Percentiles rank a stretch among this genome's conserved stretches.
Evolutionary conservation across 1,140 invertebrate species (phyloP).

Genomic region (Cylas formicarius): DNA sequence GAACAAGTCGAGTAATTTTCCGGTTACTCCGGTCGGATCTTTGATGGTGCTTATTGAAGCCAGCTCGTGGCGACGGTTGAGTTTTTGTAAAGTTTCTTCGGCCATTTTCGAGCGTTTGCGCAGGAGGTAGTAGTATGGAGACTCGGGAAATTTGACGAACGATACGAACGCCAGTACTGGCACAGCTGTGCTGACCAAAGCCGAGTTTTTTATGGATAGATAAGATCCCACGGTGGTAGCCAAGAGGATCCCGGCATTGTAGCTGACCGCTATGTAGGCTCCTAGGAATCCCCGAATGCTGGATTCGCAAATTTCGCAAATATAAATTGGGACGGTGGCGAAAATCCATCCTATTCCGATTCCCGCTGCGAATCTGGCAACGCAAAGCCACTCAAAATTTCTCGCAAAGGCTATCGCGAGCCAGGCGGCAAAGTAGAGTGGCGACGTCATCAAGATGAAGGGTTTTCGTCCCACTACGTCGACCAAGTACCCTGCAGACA

Average conservation of each 20-base stretch:
- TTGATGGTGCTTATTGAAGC: slow-evolving; percentile 53
- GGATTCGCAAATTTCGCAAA: slow-evolving; percentile 61
- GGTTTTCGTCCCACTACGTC: slow-evolving; percentile 59
- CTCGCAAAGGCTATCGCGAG: slow-evolving; percentile 51
- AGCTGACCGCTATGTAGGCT: slow-evolving; percentile 26
- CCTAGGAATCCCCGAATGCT: slow-evolving; percentile 53
- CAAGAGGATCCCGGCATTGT: slow-evolving; percentile 56
- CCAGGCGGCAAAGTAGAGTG: slow-evolving; percentile 61
- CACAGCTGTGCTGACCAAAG: slow-evolving; percentile 50
- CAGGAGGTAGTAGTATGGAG: slow-evolving; percentile 62
- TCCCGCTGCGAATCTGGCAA: slow-evolving; percentile 49
- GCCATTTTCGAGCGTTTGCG: slow-evolving; percentile 55
- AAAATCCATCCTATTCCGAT: slow-evolving; percentile 61
- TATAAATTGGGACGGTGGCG: slow-evolving; percentile 57
- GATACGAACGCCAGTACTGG: slow-evolving; percentile 54
- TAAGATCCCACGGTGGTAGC: slow-evolving; percentile 60
- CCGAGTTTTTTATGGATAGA: slow-evolving; percentile 50
- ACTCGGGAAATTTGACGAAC: slow-evolving; percentile 69
- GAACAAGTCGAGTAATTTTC: slow-evolving; percentile 52
- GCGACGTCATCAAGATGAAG: slow-evolving; percentile 53
- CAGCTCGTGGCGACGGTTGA: slow-evolving; percentile 55
- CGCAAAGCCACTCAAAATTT: slow-evolving; percentile 47
- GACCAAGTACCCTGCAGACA: slow-evolving; percentile 39
- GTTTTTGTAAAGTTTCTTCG: slow-evolving; percentile 50
- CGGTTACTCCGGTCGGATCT: slow-evolving; percentile 39